Evolutionary conservation across 2,797 vertebrate species (phyloP).

Genomic region (Danio albolineatus): DNA sequence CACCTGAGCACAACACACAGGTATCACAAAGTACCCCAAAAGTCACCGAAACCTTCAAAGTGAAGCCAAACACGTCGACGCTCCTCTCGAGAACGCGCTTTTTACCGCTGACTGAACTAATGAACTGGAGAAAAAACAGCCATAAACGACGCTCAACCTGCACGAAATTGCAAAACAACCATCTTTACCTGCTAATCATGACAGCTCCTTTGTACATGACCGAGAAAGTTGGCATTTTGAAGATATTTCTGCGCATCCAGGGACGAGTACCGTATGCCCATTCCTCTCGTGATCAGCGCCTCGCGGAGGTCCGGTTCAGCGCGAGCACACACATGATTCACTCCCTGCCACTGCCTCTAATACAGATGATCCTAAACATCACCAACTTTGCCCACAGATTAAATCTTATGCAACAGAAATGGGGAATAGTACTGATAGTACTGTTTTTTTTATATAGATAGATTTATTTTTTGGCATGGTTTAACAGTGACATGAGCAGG

Average conservation of each 20-base stretch:
- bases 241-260: constrained; percentile 52
- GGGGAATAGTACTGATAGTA: neutral
- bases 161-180: neutral
- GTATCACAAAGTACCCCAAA: neutral
- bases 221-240: constrained; percentile 86
- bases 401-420: constrained; percentile 70
- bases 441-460: neutral
- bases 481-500: constrained; percentile 16
- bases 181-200: constrained; percentile 89
- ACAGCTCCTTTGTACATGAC: constrained; percentile 90
- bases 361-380: constrained; percentile 74
- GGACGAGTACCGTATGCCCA: constrained; percentile 34
- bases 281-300: constrained; percentile 50
- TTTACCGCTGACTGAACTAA: neutral
- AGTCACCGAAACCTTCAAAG: constrained; percentile 6
- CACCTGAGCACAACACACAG: neutral
- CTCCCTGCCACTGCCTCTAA: constrained; percentile 69
- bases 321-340: constrained; percentile 65
- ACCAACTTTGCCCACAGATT: constrained; percentile 75
- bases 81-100: neutral
- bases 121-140: neutral
- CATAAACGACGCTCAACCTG: neutral
- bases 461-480: neutral
- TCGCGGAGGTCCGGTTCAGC: constrained; percentile 49
- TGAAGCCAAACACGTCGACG: neutral